These are phyloP conservation scores for Ruditapes philippinarum DNA, from an alignment of 1,140 invertebrate genomes.

Conservation along the genomic window DNA sequence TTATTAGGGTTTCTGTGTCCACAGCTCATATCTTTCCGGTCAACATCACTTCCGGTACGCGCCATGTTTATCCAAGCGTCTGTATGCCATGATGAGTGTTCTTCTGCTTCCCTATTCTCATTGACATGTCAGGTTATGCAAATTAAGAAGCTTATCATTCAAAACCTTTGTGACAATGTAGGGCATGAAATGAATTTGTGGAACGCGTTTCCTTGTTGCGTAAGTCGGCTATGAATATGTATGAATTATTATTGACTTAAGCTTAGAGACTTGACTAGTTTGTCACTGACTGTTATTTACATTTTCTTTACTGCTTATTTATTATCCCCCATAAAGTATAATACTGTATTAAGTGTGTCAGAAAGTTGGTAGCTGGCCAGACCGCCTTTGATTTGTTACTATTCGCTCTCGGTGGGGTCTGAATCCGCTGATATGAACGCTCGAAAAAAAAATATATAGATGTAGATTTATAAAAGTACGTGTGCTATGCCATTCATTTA, in stretches of 20 bases:
- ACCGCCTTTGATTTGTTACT: background rate
- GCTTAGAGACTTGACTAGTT: background rate
- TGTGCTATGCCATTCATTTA: too few relatives aligned
- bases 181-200: background rate
- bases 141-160: too few relatives aligned
- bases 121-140: too few relatives aligned
- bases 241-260: constrained; percentile 34
- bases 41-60: too few relatives aligned
- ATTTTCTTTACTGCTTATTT: constrained; percentile 28
- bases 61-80: too few relatives aligned
- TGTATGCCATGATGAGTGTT: too few relatives aligned
- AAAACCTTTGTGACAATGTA: background rate
- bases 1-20: too few relatives aligned
- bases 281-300: constrained; percentile 10
- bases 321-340: constrained; percentile 11
- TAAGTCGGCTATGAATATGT: constrained; percentile 6
- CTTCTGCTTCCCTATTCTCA: too few relatives aligned
- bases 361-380: background rate
- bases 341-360: background rate
- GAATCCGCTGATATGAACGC: too few relatives aligned
- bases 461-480: too few relatives aligned
- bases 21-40: too few relatives aligned
- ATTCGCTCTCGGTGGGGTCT: constrained; percentile 8
- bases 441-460: too few relatives aligned
- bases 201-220: constrained; percentile 1